A percentile compares a stretch with the other conserved stretches of the same genome.
Evolutionary conservation across 2,888 invertebrate species (phyloP).

Genomic region (Drosophila fungiperda): DNA sequence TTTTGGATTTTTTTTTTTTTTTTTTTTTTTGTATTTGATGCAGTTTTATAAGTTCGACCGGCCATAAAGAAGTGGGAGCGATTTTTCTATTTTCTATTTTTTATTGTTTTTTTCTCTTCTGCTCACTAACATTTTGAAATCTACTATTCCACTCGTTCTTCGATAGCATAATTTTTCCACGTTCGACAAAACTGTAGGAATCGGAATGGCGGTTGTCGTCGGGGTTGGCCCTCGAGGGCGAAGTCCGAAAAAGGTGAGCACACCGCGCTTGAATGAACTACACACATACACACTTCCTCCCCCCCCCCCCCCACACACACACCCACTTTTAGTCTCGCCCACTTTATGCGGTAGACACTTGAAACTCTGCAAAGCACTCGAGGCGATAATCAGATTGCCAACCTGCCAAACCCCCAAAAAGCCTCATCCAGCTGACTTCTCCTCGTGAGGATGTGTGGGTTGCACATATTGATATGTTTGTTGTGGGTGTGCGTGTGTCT

Average conservation of each 20-base stretch:
- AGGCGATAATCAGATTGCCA: conserved; percentile 75
- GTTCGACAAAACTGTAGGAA: conserved; percentile 31
- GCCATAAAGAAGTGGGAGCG: conserved; percentile 47
- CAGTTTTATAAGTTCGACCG: conserved; percentile 68
- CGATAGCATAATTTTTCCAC: conserved; percentile 66
- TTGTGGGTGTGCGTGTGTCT: conserved; percentile 16
- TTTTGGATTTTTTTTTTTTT: conserved; percentile 64
- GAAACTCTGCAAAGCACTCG: conserved; percentile 54
- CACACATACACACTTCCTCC: not conserved
- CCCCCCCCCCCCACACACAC: no score
- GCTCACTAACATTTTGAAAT: conserved; percentile 14
- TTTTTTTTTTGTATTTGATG: conserved; percentile 66
- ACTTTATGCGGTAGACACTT: conserved; percentile 20
- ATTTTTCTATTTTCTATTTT: conserved; percentile 10
- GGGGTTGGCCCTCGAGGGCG: not conserved
- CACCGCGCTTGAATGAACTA: conserved; percentile 1
- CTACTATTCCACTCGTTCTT: conserved; percentile 30
- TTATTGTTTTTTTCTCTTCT: conserved; percentile 10
- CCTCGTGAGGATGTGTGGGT: conserved; percentile 8
- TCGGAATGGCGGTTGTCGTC: not conserved
- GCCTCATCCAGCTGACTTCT: not conserved
- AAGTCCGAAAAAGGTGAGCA: conserved; percentile 25
- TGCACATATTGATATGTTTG: not conserved
- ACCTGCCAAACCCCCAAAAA: conserved; percentile 7
- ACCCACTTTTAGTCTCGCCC: not conserved